Percentiles rank a stretch among this genome's conserved stretches.
phyloP scores from a whole-genome alignment of 2,888 invertebrate species.

The Caenorhabditis drosophilae region DNA sequence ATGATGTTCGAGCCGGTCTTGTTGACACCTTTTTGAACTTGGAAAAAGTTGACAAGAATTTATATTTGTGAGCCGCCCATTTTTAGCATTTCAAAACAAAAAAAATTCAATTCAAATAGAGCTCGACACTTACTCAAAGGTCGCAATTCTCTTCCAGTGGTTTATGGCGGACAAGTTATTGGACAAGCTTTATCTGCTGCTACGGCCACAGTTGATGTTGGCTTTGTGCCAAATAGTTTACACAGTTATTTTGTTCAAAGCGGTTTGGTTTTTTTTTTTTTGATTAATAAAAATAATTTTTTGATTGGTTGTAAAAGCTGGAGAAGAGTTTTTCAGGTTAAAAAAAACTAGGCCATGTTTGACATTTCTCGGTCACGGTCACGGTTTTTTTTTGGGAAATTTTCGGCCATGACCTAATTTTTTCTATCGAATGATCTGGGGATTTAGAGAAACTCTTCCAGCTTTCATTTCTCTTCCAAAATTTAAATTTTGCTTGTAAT shows the following conservation, averaged over 20 bases:
- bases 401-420: too few relatives aligned
- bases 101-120: conserved; percentile 24
- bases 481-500: too few relatives aligned
- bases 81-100: neutral
- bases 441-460: too few relatives aligned
- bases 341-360: too few relatives aligned
- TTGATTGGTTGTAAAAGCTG: too few relatives aligned
- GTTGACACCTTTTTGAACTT: conserved; percentile 57
- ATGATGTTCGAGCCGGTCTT: conserved; percentile 54
- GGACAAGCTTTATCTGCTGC: conserved; percentile 70
- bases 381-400: too few relatives aligned
- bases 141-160: conserved; percentile 55
- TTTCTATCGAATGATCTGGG: too few relatives aligned
- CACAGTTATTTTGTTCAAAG: conserved; percentile 71
- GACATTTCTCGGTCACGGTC: too few relatives aligned
- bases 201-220: conserved; percentile 69
- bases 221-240: conserved; percentile 70
- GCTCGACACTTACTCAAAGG: conserved; percentile 60
- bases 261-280: too few relatives aligned
- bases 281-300: too few relatives aligned
- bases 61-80: conserved; percentile 50
- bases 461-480: too few relatives aligned
- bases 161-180: conserved; percentile 70
- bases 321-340: too few relatives aligned
- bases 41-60: conserved; percentile 55